Conservation (phyloP, 2,888 invertebrate genomes). For the Campaea margaritaria region DNA sequence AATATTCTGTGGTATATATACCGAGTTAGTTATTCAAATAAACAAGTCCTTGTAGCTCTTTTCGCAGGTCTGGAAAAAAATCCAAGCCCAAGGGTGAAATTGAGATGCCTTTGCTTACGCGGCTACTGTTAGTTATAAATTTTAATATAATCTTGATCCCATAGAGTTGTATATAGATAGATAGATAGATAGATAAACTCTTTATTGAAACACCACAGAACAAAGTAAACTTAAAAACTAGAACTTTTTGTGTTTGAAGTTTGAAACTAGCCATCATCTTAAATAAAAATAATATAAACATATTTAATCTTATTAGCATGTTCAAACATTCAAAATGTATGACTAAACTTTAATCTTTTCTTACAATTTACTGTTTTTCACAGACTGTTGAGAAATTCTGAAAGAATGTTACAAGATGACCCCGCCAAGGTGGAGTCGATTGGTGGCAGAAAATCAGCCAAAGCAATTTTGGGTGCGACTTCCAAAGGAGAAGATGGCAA, state of each 20-base stretch:
- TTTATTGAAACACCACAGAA: too few relatives aligned
- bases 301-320: too few relatives aligned
- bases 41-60: slow-evolving; percentile 14
- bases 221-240: too few relatives aligned
- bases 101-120: slow-evolving; percentile 1
- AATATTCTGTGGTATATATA: too few relatives aligned
- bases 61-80: slow-evolving; percentile 15
- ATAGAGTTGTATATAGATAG: too few relatives aligned
- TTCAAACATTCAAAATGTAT: too few relatives aligned
- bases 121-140: slow-evolving; percentile 19
- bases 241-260: too few relatives aligned
- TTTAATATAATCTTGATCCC: not conserved
- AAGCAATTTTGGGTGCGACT: slow-evolving; percentile 33
- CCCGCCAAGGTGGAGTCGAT: slow-evolving; percentile 65
- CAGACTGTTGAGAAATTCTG: slow-evolving; percentile 79
- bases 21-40: not conserved
- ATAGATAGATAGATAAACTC: too few relatives aligned
- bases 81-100: not conserved
- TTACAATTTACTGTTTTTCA: not conserved
- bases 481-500: slow-evolving; percentile 86
- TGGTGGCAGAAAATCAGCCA: slow-evolving; percentile 56
- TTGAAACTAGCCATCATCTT: too few relatives aligned
- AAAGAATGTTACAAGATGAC: slow-evolving; percentile 67
- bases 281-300: too few relatives aligned
- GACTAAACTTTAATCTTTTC: too few relatives aligned